Percentiles rank a stretch among this genome's conserved stretches.
Evolutionary conservation across 1,140 invertebrate genomes (phyloP).

Genomic region (Prorops nasuta): DNA sequence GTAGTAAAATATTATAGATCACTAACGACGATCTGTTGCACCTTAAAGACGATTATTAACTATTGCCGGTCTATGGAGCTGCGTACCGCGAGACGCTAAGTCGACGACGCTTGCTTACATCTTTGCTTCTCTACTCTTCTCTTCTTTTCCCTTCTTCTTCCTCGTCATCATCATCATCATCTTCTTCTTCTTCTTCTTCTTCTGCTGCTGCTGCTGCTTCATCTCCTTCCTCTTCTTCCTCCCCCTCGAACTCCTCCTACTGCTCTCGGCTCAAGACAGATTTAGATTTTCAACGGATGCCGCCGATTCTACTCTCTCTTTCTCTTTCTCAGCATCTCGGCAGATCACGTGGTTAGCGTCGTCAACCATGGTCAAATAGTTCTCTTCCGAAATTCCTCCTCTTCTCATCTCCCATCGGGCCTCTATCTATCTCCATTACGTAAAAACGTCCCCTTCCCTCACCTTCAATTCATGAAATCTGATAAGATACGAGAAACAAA

Average conservation of each 20-base stretch:
- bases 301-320: not conserved
- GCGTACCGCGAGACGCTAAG: not conserved
- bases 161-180: conserved; percentile 22
- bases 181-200: conserved; percentile 29
- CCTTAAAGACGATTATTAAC: conserved; percentile 47
- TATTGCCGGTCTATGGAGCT: no score
- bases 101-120: not conserved
- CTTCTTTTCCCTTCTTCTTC: conserved; percentile 1
- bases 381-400: no score
- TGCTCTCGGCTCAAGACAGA: conserved; percentile 40
- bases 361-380: no score
- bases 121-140: conserved; percentile 17
- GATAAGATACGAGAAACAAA: no score
- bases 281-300: conserved; percentile 53
- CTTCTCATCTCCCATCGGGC: no score
- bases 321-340: conserved; percentile 9
- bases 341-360: no score
- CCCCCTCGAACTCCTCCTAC: not conserved
- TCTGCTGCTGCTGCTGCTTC: not conserved
- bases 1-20: conserved; percentile 4
- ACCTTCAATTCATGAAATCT: no score
- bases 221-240: conserved; percentile 36
- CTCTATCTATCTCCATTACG: no score
- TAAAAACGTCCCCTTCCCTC: no score
- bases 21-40: conserved; percentile 26